These are phyloP conservation scores for Brachionus rubens DNA, from an alignment of 1,140 invertebrate genomes.

Conservation along the genomic window DNA sequence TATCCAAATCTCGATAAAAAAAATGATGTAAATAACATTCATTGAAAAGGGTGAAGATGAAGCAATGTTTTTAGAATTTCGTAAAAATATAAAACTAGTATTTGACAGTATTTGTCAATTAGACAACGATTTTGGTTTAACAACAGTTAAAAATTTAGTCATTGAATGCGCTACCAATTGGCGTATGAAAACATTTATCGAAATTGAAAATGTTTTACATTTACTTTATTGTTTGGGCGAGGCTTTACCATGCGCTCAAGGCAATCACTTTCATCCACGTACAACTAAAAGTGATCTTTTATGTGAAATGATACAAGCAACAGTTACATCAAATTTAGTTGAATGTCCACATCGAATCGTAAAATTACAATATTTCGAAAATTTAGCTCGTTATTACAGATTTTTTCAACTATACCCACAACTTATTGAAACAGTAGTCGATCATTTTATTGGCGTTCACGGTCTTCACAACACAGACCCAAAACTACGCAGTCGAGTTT, in stretches of 20 bases:
- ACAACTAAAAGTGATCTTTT: conserved; percentile 22
- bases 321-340: not conserved
- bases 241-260: conserved; percentile 55
- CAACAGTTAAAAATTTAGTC: conserved; percentile 60
- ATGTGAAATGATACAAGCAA: conserved; percentile 6
- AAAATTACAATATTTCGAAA: conserved; percentile 31
- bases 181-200: conserved; percentile 60
- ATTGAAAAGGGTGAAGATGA: conserved; percentile 63
- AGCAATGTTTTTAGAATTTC: conserved; percentile 64
- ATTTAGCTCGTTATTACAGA: not conserved
- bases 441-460: conserved; percentile 63
- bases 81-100: conserved; percentile 64
- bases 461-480: conserved; percentile 61
- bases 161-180: conserved; percentile 60
- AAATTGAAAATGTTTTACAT: conserved; percentile 64
- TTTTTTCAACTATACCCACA: conserved; percentile 46
- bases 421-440: conserved; percentile 6
- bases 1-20: not conserved
- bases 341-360: conserved; percentile 31
- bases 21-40: too few relatives aligned
- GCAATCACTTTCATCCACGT: conserved; percentile 35
- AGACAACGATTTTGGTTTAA: conserved; percentile 62
- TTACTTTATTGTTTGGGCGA: conserved; percentile 65
- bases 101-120: conserved; percentile 64
- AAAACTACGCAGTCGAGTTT: conserved; percentile 62